Evolutionary conservation across 2,797 vertebrate genomes (phyloP).

Genomic region (Myiotriccus ornatus): DNA sequence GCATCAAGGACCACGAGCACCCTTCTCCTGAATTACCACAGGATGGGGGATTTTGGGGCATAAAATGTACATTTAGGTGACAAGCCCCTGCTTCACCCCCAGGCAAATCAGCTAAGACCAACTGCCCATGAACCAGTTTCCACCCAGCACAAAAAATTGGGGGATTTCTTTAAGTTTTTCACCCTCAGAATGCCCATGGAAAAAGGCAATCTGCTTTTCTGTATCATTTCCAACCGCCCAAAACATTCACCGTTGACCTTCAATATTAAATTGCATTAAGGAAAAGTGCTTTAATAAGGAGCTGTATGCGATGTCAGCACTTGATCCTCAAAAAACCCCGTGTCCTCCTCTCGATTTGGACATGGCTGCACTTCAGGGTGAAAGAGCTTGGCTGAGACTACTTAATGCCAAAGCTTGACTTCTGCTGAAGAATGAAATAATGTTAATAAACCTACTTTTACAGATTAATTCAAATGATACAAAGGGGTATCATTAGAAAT

Average conservation of each 20-base stretch:
- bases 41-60: fast-evolving
- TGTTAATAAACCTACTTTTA: not conserved
- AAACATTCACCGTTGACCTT: not conserved
- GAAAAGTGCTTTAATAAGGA: not conserved
- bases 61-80: not conserved
- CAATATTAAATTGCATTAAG: not conserved
- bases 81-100: fast-evolving
- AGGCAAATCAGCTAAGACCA: not conserved
- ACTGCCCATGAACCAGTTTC: not conserved
- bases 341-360: not conserved
- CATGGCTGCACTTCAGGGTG: not conserved
- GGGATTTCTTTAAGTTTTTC: not conserved
- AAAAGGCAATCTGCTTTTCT: not conserved
- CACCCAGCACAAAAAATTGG: not conserved
- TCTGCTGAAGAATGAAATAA: not conserved
- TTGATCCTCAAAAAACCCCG: not conserved
- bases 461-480: not conserved
- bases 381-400: not conserved
- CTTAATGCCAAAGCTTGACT: not conserved
- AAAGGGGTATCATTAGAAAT: not conserved
- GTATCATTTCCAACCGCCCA: not conserved
- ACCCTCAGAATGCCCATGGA: not conserved
- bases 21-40: not conserved
- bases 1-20: fast-evolving
- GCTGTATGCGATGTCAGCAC: not conserved